Conservation (phyloP, 1,140 invertebrate genomes). For the Drosophila busckii region DNA sequence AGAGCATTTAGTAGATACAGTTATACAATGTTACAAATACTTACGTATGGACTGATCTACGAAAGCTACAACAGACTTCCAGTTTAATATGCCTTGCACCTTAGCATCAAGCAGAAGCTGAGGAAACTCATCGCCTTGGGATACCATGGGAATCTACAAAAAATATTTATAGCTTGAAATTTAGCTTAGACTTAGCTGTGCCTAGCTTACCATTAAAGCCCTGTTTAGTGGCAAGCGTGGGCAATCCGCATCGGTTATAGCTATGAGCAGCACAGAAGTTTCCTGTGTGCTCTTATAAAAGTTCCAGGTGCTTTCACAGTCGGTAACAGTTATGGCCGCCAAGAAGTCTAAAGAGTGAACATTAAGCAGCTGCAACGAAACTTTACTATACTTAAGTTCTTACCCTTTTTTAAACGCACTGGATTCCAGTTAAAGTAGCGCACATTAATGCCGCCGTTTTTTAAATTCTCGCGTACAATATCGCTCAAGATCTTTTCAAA, state of each 20-base stretch:
- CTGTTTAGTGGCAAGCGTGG: slow-evolving; percentile 83
- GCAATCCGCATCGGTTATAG: slow-evolving; percentile 85
- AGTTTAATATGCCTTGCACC: slow-evolving; percentile 82
- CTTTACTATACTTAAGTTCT: not conserved
- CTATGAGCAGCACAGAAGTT: slow-evolving; percentile 84
- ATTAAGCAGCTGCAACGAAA: not conserved
- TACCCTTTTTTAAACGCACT: slow-evolving; percentile 84
- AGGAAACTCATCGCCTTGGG: slow-evolving; percentile 84
- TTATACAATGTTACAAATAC: slow-evolving; percentile 36
- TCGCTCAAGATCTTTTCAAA: slow-evolving; percentile 83
- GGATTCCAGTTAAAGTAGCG: slow-evolving; percentile 83
- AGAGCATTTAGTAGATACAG: not conserved
- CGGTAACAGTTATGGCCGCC: slow-evolving; percentile 84
- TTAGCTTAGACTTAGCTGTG: no score
- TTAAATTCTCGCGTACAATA: slow-evolving; percentile 82
- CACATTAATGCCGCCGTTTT: slow-evolving; percentile 83
- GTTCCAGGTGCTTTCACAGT: slow-evolving; percentile 85
- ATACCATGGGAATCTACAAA: slow-evolving; percentile 81
- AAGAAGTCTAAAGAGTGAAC: slow-evolving; percentile 81
- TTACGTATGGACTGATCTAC: slow-evolving; percentile 86
- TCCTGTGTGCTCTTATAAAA: slow-evolving; percentile 82
- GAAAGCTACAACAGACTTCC: slow-evolving; percentile 85
- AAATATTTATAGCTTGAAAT: no score
- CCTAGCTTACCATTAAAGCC: slow-evolving; percentile 81
- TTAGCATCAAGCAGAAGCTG: slow-evolving; percentile 87